Evolutionary conservation across 2,888 invertebrate genomes (phyloP).

Genomic region (Caenorhabditis sp.): DNA sequence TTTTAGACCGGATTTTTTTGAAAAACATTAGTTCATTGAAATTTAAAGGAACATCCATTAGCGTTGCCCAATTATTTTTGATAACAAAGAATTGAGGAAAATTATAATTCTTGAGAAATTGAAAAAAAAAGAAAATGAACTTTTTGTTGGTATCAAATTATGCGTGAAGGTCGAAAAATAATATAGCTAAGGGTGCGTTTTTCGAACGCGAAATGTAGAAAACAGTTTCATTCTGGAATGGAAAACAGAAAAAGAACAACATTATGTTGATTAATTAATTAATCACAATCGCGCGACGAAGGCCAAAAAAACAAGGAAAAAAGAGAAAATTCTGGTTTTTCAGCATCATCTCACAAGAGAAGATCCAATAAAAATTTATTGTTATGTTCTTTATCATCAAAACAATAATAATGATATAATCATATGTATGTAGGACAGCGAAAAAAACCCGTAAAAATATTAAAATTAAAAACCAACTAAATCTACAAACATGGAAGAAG

Average conservation of each 20-base stretch:
- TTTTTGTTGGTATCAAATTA: neutral
- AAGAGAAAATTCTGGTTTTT: neutral
- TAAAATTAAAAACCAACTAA: neutral
- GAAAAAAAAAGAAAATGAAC: neutral
- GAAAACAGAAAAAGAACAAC: neutral
- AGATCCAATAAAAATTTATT: neutral
- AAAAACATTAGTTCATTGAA: too few relatives aligned
- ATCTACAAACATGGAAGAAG: neutral
- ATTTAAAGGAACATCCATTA: too few relatives aligned
- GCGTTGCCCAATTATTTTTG: too few relatives aligned
- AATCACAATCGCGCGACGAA: too few relatives aligned
- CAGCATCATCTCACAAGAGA: neutral
- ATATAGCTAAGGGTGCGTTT: too few relatives aligned
- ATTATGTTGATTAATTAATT: too few relatives aligned
- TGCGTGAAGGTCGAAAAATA: neutral
- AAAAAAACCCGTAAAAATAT: neutral
- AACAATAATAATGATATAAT: neutral
- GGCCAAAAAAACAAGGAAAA: neutral
- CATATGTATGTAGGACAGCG: too few relatives aligned
- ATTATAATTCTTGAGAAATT: neutral
- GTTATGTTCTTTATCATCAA: neutral
- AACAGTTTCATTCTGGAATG: too few relatives aligned
- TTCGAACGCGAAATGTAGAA: too few relatives aligned
- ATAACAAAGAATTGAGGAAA: neutral
- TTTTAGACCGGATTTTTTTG: too few relatives aligned